These are phyloP conservation scores for Helarctos malayanus DNA, from an alignment of 2,797 vertebrate species.

Conservation along the genomic window DNA sequence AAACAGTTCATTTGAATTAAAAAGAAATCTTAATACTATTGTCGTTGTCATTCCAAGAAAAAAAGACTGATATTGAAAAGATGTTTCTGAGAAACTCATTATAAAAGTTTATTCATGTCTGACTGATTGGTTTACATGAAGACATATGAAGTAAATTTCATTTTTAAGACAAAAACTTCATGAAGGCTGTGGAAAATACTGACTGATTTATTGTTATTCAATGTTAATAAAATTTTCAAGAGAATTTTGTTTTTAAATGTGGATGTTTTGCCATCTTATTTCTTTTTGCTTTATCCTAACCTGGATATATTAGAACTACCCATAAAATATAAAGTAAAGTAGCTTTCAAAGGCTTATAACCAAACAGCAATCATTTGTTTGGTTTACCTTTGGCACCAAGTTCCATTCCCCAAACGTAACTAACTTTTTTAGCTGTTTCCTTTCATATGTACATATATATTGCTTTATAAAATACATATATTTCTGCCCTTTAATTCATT, in stretches of 20 bases:
- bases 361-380: not conserved
- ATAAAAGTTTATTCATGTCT: constrained; percentile 26
- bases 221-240: constrained; percentile 65
- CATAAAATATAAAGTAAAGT: constrained; percentile 43
- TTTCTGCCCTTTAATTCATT: constrained; percentile 37
- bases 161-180: constrained; percentile 61
- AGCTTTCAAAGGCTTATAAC: constrained; percentile 25
- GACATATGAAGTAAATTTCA: constrained; percentile 56
- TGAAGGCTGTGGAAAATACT: not conserved
- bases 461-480: constrained; percentile 20
- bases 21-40: constrained; percentile 42
- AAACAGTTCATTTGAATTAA: constrained; percentile 58
- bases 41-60: not conserved
- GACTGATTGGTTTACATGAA: constrained; percentile 38
- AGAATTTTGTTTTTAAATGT: constrained; percentile 59
- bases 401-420: not conserved
- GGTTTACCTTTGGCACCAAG: not conserved
- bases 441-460: not conserved
- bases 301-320: not conserved
- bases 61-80: not conserved
- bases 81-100: constrained; percentile 22
- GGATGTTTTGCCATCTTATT: constrained; percentile 27
- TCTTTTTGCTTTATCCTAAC: constrained; percentile 31
- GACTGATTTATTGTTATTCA: constrained; percentile 19
- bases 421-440: not conserved